Percentiles rank a stretch among this genome's conserved stretches.
phyloP scores from a whole-genome alignment of 2,113 vertebrate genomes.

The Pogonocichla stellata region DNA sequence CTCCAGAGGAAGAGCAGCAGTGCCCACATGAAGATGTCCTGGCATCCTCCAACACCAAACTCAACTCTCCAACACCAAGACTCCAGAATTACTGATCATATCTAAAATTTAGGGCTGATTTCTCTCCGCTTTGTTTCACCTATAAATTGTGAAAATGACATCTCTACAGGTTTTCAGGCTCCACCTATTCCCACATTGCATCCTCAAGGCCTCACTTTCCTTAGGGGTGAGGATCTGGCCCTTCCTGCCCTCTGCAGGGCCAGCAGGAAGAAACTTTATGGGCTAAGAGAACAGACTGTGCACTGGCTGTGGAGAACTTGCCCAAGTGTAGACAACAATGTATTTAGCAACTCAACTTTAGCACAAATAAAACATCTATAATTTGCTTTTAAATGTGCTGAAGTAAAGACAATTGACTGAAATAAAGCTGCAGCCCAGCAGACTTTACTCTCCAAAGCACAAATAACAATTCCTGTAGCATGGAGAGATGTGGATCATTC shows the following conservation, averaged over 20 bases:
- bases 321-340: not conserved
- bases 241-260: not conserved
- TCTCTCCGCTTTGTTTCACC: not conserved
- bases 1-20: not conserved
- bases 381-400: not conserved
- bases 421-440: not conserved
- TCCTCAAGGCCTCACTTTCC: not conserved
- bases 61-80: fast-evolving
- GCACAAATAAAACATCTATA: not conserved
- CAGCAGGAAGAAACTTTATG: not conserved
- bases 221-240: not conserved
- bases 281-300: not conserved
- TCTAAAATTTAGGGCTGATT: not conserved
- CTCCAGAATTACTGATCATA: fast-evolving
- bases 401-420: not conserved
- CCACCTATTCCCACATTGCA: not conserved
- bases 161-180: fast-evolving
- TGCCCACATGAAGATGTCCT: not conserved
- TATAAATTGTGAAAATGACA: not conserved
- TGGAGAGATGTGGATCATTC: not conserved
- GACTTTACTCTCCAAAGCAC: not conserved
- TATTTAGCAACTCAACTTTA: not conserved
- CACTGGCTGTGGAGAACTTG: not conserved
- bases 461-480: not conserved
- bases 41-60: not conserved